Conservation (phyloP, 2,113 vertebrate species). For the Nothoprocta perdicaria region DNA sequence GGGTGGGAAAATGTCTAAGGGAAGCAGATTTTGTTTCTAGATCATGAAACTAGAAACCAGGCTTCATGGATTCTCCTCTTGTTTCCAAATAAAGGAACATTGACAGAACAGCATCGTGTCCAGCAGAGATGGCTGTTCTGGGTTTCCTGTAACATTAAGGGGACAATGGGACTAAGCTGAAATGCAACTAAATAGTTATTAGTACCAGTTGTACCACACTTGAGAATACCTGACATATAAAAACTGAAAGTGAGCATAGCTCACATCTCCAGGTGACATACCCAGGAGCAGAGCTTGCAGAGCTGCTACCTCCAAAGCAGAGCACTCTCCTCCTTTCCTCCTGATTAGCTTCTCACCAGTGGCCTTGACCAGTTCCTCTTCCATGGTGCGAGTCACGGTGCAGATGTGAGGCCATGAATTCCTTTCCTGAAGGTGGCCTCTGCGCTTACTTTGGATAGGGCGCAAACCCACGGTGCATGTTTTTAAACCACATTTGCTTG, state of each 20-base stretch:
- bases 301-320: not conserved
- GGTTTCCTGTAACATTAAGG: not conserved
- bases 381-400: not conserved
- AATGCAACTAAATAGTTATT: not conserved
- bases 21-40: not conserved
- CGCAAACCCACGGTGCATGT: not conserved
- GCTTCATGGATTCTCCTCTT: not conserved
- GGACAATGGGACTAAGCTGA: not conserved
- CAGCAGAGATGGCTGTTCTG: not conserved
- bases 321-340: not conserved
- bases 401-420: slow-evolving; percentile 3
- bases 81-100: not conserved
- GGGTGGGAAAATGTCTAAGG: not conserved
- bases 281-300: not conserved
- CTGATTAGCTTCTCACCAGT: not conserved
- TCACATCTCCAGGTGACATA: not conserved
- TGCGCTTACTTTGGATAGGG: not conserved
- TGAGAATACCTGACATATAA: not conserved
- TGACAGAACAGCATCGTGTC: not conserved
- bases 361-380: not conserved
- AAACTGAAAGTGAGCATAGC: not conserved
- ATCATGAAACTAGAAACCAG: not conserved
- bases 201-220: not conserved
- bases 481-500: slow-evolving; percentile 38
- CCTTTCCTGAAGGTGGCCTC: not conserved